phyloP scores from a whole-genome alignment of 2,888 invertebrate genomes.

The Ischnura elegans region DNA sequence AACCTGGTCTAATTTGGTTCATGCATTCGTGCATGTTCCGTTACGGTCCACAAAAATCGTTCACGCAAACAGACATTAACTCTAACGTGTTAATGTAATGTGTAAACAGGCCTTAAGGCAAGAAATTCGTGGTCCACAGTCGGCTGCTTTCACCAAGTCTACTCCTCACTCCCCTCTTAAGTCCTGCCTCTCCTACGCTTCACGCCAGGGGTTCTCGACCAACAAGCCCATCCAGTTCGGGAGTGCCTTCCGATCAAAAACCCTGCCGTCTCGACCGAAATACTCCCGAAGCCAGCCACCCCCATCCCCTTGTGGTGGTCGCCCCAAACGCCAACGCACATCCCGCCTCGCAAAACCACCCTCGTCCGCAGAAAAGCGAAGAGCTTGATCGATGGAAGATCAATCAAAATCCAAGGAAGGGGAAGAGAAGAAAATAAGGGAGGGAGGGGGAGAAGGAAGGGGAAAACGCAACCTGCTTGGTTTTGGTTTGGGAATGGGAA shows the following conservation, averaged over 20 bases:
- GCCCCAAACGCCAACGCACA: too few species aligned
- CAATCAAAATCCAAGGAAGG: constrained; percentile 44
- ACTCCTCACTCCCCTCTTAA: background rate
- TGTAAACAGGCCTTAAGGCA: too few species aligned
- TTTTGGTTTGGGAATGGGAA: background rate
- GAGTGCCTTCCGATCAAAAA: too few species aligned
- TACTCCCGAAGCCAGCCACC: background rate
- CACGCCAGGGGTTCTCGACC: background rate
- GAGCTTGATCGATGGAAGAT: constrained; percentile 64
- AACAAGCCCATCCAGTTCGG: constrained; percentile 1
- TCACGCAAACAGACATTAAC: too few species aligned
- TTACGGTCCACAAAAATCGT: too few species aligned
- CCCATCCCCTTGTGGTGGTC: background rate
- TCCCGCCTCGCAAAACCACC: background rate
- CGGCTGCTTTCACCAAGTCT: too few species aligned
- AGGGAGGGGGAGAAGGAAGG: background rate
- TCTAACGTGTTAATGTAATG: too few species aligned
- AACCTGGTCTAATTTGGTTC: too few species aligned
- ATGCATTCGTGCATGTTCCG: too few species aligned
- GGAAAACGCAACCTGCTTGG: background rate
- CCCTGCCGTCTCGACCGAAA: background rate
- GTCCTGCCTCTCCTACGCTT: background rate
- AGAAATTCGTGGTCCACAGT: too few species aligned
- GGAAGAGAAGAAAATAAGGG: background rate
- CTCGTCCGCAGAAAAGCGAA: constrained; percentile 10